A percentile compares a stretch with the other conserved stretches of the same genome.
These are phyloP conservation scores for Crotalus adamanteus DNA, from an alignment of 2,797 vertebrate species.

Conservation along the genomic window DNA sequence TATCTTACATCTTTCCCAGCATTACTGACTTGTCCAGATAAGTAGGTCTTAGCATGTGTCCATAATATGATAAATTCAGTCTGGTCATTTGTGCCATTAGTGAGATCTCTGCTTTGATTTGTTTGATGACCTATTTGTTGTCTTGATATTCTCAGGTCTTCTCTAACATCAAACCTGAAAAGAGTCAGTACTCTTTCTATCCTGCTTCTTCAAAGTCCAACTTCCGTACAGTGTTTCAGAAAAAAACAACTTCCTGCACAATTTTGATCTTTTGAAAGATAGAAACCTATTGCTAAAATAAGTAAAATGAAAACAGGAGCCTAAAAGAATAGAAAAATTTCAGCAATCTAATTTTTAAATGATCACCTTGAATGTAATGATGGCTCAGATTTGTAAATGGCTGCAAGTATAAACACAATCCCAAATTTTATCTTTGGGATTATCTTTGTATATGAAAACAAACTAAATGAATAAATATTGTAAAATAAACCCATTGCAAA, in stretches of 20 bases:
- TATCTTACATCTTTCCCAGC: neutral
- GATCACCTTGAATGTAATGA: neutral
- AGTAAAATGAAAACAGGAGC: neutral
- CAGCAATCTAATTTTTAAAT: neutral
- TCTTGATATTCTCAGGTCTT: neutral
- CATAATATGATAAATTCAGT: neutral
- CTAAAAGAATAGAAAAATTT: neutral
- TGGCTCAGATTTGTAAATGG: neutral
- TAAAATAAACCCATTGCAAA: neutral
- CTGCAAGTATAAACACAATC: conserved; percentile 6
- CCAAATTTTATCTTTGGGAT: neutral
- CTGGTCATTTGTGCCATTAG: neutral
- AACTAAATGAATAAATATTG: neutral
- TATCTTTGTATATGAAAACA: neutral
- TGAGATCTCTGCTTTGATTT: neutral
- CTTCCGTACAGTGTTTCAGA: neutral
- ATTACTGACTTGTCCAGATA: neutral
- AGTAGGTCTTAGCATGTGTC: neutral
- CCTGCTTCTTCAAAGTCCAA: neutral
- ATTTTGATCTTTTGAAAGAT: neutral
- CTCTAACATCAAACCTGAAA: neutral
- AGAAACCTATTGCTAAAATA: neutral
- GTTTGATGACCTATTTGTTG: neutral
- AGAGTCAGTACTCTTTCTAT: neutral
- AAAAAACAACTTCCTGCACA: neutral